Evolutionary conservation across 2,888 invertebrate species (phyloP).

Genomic region (Lomographa bimaculata): DNA sequence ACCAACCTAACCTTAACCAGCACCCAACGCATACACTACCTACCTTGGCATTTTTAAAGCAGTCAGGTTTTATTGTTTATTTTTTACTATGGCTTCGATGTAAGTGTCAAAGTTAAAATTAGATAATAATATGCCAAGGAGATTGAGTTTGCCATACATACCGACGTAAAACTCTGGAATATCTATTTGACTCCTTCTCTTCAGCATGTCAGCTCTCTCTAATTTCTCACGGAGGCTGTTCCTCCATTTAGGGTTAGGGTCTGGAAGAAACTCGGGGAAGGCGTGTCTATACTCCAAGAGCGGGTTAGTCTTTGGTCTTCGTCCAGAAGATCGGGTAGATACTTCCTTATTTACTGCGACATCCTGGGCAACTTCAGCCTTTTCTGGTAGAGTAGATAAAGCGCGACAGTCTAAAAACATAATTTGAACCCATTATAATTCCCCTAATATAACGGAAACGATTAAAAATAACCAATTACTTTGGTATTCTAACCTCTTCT

Average conservation of each 20-base stretch:
- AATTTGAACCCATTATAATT: no score
- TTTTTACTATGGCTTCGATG: no score
- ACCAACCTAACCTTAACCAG: no score
- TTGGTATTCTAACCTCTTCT: conserved; percentile 64
- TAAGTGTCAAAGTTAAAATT: no score
- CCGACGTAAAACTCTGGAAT: conserved; percentile 99
- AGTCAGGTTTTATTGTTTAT: no score
- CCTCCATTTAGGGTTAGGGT: conserved; percentile 90
- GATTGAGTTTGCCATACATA: no score
- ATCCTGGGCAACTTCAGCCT: conserved; percentile 38
- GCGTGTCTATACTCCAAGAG: conserved; percentile 85
- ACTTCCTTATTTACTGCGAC: conserved; percentile 28
- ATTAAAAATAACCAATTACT: no score
- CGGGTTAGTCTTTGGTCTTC: conserved; percentile 49
- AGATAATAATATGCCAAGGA: no score
- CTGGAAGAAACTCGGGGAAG: conserved; percentile 97
- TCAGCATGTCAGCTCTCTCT: conserved; percentile 96
- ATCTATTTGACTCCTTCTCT: conserved; percentile 90
- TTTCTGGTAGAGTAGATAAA: conserved; percentile 61
- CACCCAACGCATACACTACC: no score
- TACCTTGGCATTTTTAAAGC: no score
- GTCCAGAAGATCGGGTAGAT: conserved; percentile 39
- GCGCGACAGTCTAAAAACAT: conserved; percentile 55
- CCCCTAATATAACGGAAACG: no score
- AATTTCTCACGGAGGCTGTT: conserved; percentile 93